Evolutionary conservation across 35 echinoderm and acorn worm genomes (phyloP), one percentile per base, ranked within the genome.

Genomic region (Acanthaster planci): DNA sequence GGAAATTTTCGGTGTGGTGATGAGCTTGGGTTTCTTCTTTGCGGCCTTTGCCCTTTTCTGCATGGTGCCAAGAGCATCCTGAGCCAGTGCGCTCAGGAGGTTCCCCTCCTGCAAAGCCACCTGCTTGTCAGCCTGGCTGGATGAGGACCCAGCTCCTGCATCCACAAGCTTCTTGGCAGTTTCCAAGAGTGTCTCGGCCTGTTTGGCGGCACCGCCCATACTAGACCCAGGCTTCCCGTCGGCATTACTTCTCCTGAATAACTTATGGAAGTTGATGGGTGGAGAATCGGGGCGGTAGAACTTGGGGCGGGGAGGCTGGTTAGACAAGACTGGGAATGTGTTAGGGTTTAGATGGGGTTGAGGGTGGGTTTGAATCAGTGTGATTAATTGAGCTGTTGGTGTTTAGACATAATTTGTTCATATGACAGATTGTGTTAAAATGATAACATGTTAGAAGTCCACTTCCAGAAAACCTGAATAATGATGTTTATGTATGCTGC

Each of bases 161-260:
- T 67, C 59, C 64, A 34, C 2, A 0, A 14, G 7, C 18, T 35
- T 34, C 64, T 72, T 72, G 22, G n/a, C 4, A 31, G 22, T 6
- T 47, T 47, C 42, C 42, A 47, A 47, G 42, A 47, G 4, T 12
- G 12, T 47, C 42, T 47, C 12, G 12, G 42, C 12, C 12, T 47
- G 42, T 47, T 47, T 47, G 4, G 42, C 42, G 12, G 42, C 42
- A 47, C 12, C 42, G 12, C 42, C 42, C 4, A 12, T 12, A 72
- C 10, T 8, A 10, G 64, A 5, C 64, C 10, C 26, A 23, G 26
- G 22, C 64, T 72, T 30, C 23, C 0, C 23, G 26, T 72, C 6
- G 23, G 1, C 2, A 29, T 72, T 72, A 72, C 64, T 72, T 72
- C 64, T 72, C 64, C 64, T 72, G 64, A 72, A 26, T 72, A 72